A percentile compares a stretch with the other conserved stretches of the same genome.
phyloP scores from a whole-genome alignment of 2,797 vertebrate genomes.

The Argya squamiceps region DNA sequence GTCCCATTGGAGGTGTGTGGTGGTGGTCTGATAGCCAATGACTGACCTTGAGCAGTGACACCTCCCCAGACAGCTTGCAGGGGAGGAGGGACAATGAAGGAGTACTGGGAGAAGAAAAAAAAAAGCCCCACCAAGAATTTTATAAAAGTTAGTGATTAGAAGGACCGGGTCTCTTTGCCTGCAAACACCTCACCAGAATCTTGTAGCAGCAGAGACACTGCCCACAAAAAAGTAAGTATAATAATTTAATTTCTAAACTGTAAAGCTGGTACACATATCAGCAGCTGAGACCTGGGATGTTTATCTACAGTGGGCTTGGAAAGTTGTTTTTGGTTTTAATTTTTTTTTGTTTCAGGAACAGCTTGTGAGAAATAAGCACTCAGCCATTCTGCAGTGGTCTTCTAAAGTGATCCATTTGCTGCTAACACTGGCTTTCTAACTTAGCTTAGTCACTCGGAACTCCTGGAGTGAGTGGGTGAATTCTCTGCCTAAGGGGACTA shows the following conservation, averaged over 20 bases:
- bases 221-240: constrained; percentile 45
- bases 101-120: neutral
- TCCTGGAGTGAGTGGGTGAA: neutral
- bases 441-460: neutral
- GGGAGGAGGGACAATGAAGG: constrained; percentile 14
- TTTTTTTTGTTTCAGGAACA: constrained; percentile 14
- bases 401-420: neutral
- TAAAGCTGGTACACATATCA: neutral
- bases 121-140: neutral
- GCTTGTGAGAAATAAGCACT: neutral
- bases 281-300: neutral
- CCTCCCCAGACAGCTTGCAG: neutral
- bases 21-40: constrained; percentile 57
- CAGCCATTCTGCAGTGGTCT: neutral
- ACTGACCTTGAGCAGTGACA: neutral
- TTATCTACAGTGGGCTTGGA: neutral
- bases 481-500: neutral
- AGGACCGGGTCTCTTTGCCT: neutral
- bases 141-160: constrained; percentile 67
- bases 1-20: neutral
- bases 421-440: neutral
- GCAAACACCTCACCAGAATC: constrained; percentile 4
- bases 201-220: neutral
- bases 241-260: neutral
- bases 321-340: neutral